phyloP scores from a whole-genome alignment of 2,797 vertebrate genomes.

The Malurus splendens region DNA sequence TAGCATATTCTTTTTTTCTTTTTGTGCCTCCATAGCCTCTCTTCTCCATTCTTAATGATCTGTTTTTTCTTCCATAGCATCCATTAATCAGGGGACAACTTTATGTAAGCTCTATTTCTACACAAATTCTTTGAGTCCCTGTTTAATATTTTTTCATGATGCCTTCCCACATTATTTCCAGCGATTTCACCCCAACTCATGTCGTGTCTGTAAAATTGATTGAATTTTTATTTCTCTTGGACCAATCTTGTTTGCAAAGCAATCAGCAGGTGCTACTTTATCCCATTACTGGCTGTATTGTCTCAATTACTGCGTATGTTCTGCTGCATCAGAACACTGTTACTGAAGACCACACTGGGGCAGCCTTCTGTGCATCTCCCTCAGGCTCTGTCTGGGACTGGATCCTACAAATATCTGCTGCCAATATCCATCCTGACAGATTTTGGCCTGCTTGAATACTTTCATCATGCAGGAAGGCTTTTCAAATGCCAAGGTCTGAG shows the following conservation, averaged over 20 bases:
- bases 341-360: neutral
- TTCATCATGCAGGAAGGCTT: neutral
- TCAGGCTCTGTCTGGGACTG: neutral
- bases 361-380: constrained; percentile 4
- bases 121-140: neutral
- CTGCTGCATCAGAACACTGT: neutral
- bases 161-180: neutral
- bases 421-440: neutral
- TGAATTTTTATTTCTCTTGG: neutral
- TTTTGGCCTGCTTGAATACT: neutral
- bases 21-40: neutral
- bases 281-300: neutral
- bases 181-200: neutral
- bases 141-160: neutral
- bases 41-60: neutral
- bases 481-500: neutral
- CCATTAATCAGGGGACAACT: neutral
- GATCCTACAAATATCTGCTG: neutral
- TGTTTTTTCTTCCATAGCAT: neutral
- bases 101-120: neutral
- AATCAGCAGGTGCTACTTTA: constrained; percentile 1
- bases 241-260: neutral
- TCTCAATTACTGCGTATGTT: neutral
- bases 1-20: neutral
- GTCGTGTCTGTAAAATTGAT: neutral